Percentiles rank a stretch among this genome's conserved stretches.
Conservation (phyloP, 2,797 vertebrate genomes). For the Pipistrellus pipistrellus region DNA sequence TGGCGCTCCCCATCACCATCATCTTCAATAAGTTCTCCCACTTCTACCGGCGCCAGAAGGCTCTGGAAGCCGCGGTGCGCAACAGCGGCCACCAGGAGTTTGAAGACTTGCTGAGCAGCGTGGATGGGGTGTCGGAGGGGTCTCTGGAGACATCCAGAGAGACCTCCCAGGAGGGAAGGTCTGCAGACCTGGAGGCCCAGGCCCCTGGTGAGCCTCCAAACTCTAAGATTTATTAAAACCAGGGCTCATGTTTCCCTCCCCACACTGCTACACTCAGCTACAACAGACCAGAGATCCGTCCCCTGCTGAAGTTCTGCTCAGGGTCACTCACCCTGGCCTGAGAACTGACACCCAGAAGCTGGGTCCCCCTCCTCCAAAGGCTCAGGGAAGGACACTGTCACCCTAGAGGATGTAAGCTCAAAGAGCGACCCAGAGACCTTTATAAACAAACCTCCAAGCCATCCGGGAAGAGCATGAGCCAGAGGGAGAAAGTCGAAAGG, state of each 20-base stretch:
- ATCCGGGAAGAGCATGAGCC: not conserved
- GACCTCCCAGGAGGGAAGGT: constrained; percentile 84
- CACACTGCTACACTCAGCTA: not conserved
- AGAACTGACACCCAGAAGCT: not conserved
- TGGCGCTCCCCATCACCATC: constrained; percentile 98
- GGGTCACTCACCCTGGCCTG: not conserved
- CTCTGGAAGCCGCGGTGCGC: constrained; percentile 96
- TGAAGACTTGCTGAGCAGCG: constrained; percentile 83
- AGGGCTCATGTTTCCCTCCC: fast-evolving
- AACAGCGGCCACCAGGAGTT: constrained; percentile 90
- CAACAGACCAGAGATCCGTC: not conserved
- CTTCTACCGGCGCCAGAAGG: constrained; percentile 97
- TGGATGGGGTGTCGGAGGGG: constrained; percentile 79
- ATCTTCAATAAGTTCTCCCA: constrained; percentile 99
- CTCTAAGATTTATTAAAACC: constrained; percentile 61
- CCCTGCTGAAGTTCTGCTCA: not conserved
- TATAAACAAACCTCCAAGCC: not conserved
- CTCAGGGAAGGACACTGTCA: not conserved
- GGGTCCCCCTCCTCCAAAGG: not conserved
- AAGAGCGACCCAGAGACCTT: not conserved
- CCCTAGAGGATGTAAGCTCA: not conserved
- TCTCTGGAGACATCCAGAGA: constrained; percentile 86
- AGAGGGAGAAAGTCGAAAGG: not conserved
- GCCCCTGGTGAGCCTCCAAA: not conserved
- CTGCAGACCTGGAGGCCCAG: constrained; percentile 78